Evolutionary conservation across 2,113 vertebrate species (phyloP).

Genomic region (Alaudala cheleensis): DNA sequence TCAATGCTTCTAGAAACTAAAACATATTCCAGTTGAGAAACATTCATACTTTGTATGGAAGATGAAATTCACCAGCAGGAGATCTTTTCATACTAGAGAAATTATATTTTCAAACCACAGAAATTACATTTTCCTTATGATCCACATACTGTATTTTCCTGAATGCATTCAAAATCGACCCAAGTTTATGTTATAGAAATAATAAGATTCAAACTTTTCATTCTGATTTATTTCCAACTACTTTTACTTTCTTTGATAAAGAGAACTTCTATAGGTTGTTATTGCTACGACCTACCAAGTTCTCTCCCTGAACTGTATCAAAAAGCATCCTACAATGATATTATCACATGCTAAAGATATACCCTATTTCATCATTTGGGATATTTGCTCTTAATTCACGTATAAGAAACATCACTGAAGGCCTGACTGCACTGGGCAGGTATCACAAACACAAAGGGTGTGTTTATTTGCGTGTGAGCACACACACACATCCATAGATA

Average conservation of each 20-base stretch:
- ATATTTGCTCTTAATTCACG: not conserved
- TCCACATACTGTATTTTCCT: not conserved
- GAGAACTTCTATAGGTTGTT: not conserved
- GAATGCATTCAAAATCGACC: not conserved
- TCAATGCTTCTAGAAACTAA: not conserved
- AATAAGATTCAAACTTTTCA: not conserved
- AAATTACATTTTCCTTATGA: not conserved
- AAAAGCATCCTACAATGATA: not conserved
- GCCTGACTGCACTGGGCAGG: not conserved
- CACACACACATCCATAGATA: accelerated
- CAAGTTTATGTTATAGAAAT: not conserved
- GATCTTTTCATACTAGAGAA: not conserved
- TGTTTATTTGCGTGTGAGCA: not conserved
- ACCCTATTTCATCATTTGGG: not conserved
- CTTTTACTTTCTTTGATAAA: not conserved
- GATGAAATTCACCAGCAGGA: not conserved
- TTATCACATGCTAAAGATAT: not conserved
- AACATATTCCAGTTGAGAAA: not conserved
- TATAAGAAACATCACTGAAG: not conserved
- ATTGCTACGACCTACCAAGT: not conserved
- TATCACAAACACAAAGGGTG: not conserved
- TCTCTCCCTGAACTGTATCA: not conserved
- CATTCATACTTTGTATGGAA: not conserved
- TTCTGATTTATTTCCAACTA: not conserved
- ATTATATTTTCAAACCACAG: not conserved